phyloP scores from a whole-genome alignment of 2,797 vertebrate species.

The Cirrhinus molitorella region DNA sequence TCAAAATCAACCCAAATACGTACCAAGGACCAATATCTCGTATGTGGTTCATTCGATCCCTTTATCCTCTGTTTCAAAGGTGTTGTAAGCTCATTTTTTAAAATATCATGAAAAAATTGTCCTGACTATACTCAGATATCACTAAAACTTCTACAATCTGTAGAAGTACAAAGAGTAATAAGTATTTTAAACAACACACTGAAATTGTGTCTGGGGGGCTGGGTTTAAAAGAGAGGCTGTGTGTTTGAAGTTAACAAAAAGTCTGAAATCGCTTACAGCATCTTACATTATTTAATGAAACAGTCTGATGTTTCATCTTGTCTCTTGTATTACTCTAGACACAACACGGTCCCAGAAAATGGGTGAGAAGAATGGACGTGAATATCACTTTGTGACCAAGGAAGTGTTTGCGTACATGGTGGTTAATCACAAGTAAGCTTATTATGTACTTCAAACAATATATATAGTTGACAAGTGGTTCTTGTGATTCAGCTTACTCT shows the following conservation, averaged over 20 bases:
- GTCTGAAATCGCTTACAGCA: background rate
- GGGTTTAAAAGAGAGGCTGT: background rate
- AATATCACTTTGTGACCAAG: conserved; percentile 91
- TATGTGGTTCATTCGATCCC: conserved; percentile 72
- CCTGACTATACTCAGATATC: background rate
- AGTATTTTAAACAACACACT: background rate
- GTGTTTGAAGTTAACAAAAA: background rate
- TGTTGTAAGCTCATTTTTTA: background rate
- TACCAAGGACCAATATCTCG: conserved; percentile 89
- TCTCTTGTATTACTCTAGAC: conserved; percentile 73
- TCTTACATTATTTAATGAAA: background rate
- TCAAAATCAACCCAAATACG: conserved; percentile 82
- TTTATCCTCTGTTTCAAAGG: background rate
- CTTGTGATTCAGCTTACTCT: background rate
- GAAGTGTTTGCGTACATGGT: conserved; percentile 92
- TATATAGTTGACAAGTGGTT: background rate
- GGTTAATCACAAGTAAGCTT: conserved; percentile 85
- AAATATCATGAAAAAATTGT: background rate
- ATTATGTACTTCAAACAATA: background rate
- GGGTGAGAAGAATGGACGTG: conserved; percentile 86
- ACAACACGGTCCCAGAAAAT: conserved; percentile 88
- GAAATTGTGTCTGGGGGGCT: background rate
- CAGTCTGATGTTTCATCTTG: background rate
- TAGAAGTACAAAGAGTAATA: background rate
- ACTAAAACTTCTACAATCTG: background rate